Base-by-base conservation (phyloP, 2,888 invertebrate genomes). In the Hirudinaria manillensis region DNA sequence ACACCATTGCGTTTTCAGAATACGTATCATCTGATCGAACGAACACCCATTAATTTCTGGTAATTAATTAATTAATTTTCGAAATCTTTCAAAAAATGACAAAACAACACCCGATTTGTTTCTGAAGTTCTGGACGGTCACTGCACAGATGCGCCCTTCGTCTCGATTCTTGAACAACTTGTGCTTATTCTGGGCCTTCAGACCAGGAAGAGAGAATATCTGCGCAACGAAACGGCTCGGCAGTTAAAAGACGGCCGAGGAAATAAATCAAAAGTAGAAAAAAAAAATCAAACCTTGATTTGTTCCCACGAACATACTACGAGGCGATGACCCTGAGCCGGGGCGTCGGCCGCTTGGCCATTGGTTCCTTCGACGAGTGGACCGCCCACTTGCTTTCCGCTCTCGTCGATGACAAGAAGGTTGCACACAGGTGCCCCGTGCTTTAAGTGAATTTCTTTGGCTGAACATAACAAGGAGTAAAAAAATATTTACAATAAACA, bases 261-360 rank as follows among this genome's bases (percentile, higher is more conserved):
- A 10, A 27, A 61, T 13, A 1, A 3, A 7, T 29, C 7, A 3
- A 24, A 61, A 4, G 56, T 13, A 56, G 24, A 61, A n/a, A 13
- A 61, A 61, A 7, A 61, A 4, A 6, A 16, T 29, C 61, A 61
- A 24, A 80, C 92, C 88, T 98, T 98, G 86, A 98, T 93, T 86
- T 98, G 98, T 85, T 98, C 97, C 87, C 98, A 97, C n/a, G 94
- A 94, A 75, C 93, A 93, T 82, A 98, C 95, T 77, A 97, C 89
- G 65, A 97, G 93, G 80, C 93, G 90, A 86, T 97, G 96, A 0
- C 90, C 89, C 73, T 91, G 90, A 72, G 89, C 88, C 81, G 89
- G 88, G 82, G 92, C 92, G 51, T 53, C 75, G 34, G 55, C 16
- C 21, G 53, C 3, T 6, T 91, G 90, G 53, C 90, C 87, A 7